Base-by-base conservation (phyloP, 2,113 vertebrate species). In the Poeciliopsis retropinna region DNA sequence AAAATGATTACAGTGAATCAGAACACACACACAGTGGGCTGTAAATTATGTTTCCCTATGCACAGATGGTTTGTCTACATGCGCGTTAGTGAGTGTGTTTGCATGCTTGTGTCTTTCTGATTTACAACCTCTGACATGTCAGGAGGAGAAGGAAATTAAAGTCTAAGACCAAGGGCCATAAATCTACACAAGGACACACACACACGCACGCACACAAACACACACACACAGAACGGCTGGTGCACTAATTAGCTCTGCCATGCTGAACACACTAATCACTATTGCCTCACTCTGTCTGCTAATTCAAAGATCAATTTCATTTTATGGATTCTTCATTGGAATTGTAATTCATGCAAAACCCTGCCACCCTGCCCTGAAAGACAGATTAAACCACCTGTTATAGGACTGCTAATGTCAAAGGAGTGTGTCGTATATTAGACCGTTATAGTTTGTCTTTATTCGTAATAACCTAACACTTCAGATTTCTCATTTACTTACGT, bases 251-350 rank as follows among this genome's bases (percentile, higher is more conserved):
- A 92, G 84, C 81, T 81, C 87, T 89, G 86, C 87, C 82, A 81
- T 80, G 85, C 84, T 81, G 88, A 89, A 91, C 89, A 90, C 92
- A 91, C 90, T 91, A 87, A 92, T 91, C 89, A 92, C 87, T 83
- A 88, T 90, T 87, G 87, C 86, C 78, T 88, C 76, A 74, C 87
- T 87, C 89, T 92, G 84, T 92, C 89, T 91, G 89, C 88, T 92
- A 93, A 93, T 93, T 92, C 88, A 91, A 82, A 89, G 85, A 93
- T 93, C 92, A 89, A 93, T 93, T 91, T 90, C 81, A 83, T 91
- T 93, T 93, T 90, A 93, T 92, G 88, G 89, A 93, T 92, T 92
- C 84, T 93, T 92, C 91, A 91, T 93, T 91, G 88, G 88, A 87
- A 92, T 89, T 87, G 88, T 89, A 93, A 91, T 70, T 92, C 85